A percentile compares a stretch with the other conserved stretches of the same genome.
Evolutionary conservation across 2,888 invertebrate species (phyloP).

Genomic region (Bhutanitis thaidina): DNA sequence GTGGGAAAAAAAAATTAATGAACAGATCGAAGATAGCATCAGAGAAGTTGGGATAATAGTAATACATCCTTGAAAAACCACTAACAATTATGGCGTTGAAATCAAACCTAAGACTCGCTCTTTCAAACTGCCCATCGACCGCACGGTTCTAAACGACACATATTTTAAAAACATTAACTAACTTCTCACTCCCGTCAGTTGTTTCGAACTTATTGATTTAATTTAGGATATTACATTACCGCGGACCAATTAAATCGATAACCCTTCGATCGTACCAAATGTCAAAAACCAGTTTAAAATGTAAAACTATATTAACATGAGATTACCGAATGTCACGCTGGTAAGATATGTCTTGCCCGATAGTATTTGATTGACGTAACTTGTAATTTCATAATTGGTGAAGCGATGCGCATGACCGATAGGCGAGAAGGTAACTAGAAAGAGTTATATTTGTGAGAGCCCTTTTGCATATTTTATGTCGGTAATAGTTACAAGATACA

Average conservation of each 20-base stretch:
- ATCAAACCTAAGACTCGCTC: too few relatives aligned
- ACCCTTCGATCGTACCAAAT: conserved; percentile 19
- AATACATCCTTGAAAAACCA: too few relatives aligned
- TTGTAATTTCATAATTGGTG: conserved; percentile 55
- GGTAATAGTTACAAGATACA: too few relatives aligned
- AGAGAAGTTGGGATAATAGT: too few relatives aligned
- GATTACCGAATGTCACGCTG: conserved; percentile 32
- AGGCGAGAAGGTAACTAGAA: conserved; percentile 3
- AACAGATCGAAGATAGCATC: too few relatives aligned
- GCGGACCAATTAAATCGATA: conserved; percentile 23
- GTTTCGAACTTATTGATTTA: too few relatives aligned
- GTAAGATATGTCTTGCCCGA: conserved; percentile 50
- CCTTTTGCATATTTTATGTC: neutral
- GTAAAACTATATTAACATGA: conserved; percentile 36
- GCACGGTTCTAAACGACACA: too few relatives aligned
- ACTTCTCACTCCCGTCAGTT: too few relatives aligned
- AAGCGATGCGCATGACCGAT: conserved; percentile 38
- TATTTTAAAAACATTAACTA: too few relatives aligned
- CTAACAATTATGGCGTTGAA: too few relatives aligned
- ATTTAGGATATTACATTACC: conserved; percentile 4
- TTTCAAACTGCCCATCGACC: too few relatives aligned
- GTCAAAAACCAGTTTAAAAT: conserved; percentile 29
- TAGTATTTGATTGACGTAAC: conserved; percentile 53
- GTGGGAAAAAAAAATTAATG: too few relatives aligned
- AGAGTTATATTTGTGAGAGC: neutral